Evolutionary conservation across 2,888 invertebrate genomes (phyloP).

Genomic region (Venusia cambrica): DNA sequence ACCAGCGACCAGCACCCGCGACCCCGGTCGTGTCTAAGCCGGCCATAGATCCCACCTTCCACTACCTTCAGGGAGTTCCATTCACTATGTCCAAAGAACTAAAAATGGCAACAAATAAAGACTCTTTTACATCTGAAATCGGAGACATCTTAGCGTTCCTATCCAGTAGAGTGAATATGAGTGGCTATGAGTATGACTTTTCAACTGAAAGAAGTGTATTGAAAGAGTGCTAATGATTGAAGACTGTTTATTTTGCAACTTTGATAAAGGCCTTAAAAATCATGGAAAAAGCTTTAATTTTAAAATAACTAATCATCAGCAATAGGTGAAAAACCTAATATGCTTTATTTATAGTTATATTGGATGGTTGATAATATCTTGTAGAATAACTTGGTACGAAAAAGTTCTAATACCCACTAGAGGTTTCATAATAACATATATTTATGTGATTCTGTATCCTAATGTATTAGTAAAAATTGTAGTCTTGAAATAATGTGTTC

Average conservation of each 20-base stretch:
- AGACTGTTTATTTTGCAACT: not conserved
- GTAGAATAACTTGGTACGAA: no score
- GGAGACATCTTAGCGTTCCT: slow-evolving; percentile 76
- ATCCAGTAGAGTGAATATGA: slow-evolving; percentile 64
- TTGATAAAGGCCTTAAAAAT: slow-evolving; percentile 1
- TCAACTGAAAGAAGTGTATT: slow-evolving; percentile 77
- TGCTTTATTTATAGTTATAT: no score
- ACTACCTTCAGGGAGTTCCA: slow-evolving; percentile 79
- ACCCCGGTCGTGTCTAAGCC: slow-evolving; percentile 40
- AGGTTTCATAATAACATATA: no score
- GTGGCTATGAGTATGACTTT: slow-evolving; percentile 75
- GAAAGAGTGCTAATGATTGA: slow-evolving; percentile 57
- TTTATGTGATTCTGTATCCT: no score
- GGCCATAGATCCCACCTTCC: slow-evolving; percentile 54
- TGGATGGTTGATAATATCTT: no score
- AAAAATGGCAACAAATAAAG: slow-evolving; percentile 67
- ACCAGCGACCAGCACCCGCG: slow-evolving; percentile 56
- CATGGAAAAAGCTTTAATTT: not conserved
- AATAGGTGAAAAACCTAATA: no score
- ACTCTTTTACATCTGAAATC: slow-evolving; percentile 70
- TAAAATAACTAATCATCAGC: not conserved
- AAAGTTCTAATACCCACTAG: no score
- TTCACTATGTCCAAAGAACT: slow-evolving; percentile 74
- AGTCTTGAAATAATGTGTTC: no score
- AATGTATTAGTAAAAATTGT: no score